Evolutionary conservation across 2,797 vertebrate genomes (phyloP), one percentile per base, ranked within the genome.

Genomic region (Xenentodon cancila): DNA sequence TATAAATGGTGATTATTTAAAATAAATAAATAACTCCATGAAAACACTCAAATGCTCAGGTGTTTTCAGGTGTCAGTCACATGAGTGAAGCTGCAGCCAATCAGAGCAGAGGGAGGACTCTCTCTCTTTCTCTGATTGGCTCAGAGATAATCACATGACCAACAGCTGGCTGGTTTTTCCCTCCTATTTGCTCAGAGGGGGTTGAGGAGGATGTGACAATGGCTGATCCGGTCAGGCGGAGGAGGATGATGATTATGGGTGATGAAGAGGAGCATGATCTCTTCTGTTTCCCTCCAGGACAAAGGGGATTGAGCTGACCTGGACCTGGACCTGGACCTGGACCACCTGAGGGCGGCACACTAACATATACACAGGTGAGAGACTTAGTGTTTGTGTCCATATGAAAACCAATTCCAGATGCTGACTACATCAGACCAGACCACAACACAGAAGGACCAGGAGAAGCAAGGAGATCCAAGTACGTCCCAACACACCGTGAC

Each of bases 131-230:
- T 21, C 8, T 32, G 32, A 32, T 48, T 11, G 34, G 17, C 21
- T 59, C 27, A 11, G 13, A 49, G 15, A 21, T 49, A 16, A 18
- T 5, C 43, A 32, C 8, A 18, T 50, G 22, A 50, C 21, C 32
- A 37, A 1, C 12, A 30, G 16, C 68, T 53, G 43, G 53, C 16
- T 25, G 15, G 27, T 45, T 27, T 42, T 53, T 18, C 32, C 50
- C 40, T 37, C 40, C 47, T 57, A 62, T 72, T 72, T 72, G 52
- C 21, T 61, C 20, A 46, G 57, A 44, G 70, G 57, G 62, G 11
- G 69, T 51, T 52, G 63, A 66, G 57, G 53, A 68, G 71, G 70
- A 66, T 66, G 52, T 55, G 32, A 48, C 34, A 1, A 1, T 27
- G 60, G 40, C 37, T 22, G 56, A 65, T 72, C 69, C 51, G 68